These are phyloP conservation scores for Carettochelys insculpta DNA, from an alignment of 2,113 vertebrate genomes.

Conservation along the genomic window DNA sequence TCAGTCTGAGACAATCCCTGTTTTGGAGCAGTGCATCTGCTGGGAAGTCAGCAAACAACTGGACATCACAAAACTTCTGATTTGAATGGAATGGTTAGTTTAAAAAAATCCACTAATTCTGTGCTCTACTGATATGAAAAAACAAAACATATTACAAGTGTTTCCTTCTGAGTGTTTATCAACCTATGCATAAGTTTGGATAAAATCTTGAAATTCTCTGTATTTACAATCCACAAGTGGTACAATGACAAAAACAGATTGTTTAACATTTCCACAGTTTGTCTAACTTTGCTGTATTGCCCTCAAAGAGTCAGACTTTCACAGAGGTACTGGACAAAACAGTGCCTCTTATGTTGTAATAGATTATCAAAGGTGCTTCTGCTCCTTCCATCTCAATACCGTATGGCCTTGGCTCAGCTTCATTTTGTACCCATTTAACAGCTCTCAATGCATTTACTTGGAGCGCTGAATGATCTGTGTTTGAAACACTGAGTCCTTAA, in stretches of 20 bases:
- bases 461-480: neutral
- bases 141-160: neutral
- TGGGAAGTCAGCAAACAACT: neutral
- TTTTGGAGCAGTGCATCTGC: neutral
- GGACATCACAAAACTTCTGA: no score
- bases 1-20: neutral
- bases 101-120: neutral
- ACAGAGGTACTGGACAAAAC: neutral
- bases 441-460: neutral
- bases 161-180: neutral
- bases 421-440: neutral
- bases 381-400: rapidly evolving
- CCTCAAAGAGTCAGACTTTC: neutral
- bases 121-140: neutral
- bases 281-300: neutral
- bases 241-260: neutral
- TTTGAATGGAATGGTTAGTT: neutral
- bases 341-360: rapidly evolving
- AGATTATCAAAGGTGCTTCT: neutral
- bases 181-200: neutral
- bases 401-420: neutral
- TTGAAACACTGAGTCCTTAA: neutral
- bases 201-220: neutral
- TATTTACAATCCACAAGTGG: neutral
- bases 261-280: neutral